Conservation (phyloP, 2,797 vertebrate species). For the Typhlichthys eigenmanni region DNA sequence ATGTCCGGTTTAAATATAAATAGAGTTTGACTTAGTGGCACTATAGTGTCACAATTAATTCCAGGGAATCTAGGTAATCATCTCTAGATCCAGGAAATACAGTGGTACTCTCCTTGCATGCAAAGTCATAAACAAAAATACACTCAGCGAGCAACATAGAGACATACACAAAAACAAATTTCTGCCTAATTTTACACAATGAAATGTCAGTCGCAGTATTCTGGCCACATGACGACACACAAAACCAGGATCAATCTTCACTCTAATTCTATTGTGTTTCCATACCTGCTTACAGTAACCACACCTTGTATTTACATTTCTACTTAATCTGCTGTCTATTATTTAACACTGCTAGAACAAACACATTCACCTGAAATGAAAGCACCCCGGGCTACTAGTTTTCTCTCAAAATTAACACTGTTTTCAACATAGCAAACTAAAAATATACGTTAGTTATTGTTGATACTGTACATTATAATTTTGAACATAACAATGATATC, state of each 20-base stretch:
- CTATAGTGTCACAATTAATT: slow-evolving; percentile 32
- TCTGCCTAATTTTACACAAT: slow-evolving; percentile 69
- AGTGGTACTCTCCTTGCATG: not conserved
- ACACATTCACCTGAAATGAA: slow-evolving; percentile 62
- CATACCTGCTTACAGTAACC: slow-evolving; percentile 69
- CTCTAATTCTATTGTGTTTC: slow-evolving; percentile 71
- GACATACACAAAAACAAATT: slow-evolving; percentile 61
- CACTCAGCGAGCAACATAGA: slow-evolving; percentile 1
- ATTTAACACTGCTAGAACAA: slow-evolving; percentile 75
- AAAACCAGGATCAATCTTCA: slow-evolving; percentile 70
- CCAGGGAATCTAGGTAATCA: slow-evolving; percentile 53
- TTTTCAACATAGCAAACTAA: too few species aligned
- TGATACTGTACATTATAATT: too few species aligned
- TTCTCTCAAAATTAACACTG: too few species aligned
- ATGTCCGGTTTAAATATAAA: slow-evolving; percentile 37
- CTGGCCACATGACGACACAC: slow-evolving; percentile 60
- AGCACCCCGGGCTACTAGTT: slow-evolving; percentile 44
- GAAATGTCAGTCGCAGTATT: slow-evolving; percentile 59
- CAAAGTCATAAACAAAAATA: not conserved
- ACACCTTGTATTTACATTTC: slow-evolving; percentile 53
- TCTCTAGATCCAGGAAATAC: slow-evolving; percentile 44
- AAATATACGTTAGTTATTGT: too few species aligned
- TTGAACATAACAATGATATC: too few species aligned
- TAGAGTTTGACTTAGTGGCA: slow-evolving; percentile 41
- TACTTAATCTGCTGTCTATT: slow-evolving; percentile 49